These are phyloP conservation scores for Abramis brama DNA, from an alignment of 2,113 vertebrate species.

Conservation along the genomic window DNA sequence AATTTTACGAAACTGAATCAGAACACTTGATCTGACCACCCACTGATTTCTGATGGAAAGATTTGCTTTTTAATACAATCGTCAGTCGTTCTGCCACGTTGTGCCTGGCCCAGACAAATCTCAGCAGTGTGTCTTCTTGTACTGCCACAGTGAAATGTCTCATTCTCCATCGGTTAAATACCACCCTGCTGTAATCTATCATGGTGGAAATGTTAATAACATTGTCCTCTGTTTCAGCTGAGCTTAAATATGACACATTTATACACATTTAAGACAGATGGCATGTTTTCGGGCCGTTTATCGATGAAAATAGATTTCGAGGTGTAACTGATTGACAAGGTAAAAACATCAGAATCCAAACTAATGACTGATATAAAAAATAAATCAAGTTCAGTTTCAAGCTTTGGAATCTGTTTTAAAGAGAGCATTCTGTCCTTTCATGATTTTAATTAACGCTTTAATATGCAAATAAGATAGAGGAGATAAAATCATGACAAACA, in stretches of 20 bases:
- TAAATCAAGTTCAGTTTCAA: conserved; percentile 69
- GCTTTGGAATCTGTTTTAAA: conserved; percentile 77
- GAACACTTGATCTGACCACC: conserved; percentile 78
- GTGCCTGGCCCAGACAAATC: conserved; percentile 75
- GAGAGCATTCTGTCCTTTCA: conserved; percentile 68
- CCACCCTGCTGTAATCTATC: conserved; percentile 65
- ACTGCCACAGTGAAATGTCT: conserved; percentile 69
- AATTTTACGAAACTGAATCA: conserved; percentile 68
- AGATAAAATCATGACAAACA: conserved; percentile 84
- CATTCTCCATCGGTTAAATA: conserved; percentile 72
- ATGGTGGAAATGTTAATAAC: conserved; percentile 69
- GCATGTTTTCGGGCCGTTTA: conserved; percentile 54
- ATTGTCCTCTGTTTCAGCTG: conserved; percentile 51
- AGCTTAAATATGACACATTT: conserved; percentile 41
- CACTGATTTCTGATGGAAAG: conserved; percentile 78
- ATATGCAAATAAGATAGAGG: conserved; percentile 80
- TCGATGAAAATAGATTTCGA: conserved; percentile 34
- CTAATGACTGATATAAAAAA: conserved; percentile 69
- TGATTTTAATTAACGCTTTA: conserved; percentile 82
- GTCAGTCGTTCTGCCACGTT: conserved; percentile 75
- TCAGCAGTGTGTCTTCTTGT: conserved; percentile 72
- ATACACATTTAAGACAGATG: conserved; percentile 50
- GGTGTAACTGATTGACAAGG: conserved; percentile 41
- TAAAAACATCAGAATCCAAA: conserved; percentile 65
- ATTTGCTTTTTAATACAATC: conserved; percentile 80